Base-by-base conservation (phyloP, 2,113 vertebrate genomes). In the Dasyurus viverrinus region DNA sequence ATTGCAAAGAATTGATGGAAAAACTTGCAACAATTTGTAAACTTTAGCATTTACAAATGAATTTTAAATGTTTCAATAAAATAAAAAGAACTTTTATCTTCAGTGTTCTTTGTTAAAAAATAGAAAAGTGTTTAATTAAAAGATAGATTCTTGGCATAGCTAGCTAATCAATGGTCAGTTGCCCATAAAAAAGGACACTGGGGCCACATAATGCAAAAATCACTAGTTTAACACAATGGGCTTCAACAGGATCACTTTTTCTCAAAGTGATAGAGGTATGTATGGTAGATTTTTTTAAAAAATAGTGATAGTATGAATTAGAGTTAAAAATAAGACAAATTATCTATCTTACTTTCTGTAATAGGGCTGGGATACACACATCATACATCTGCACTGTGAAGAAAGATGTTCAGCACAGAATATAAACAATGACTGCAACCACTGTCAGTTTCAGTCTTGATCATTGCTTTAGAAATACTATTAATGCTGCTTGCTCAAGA, bases 361-460 rank as follows among this genome's bases (percentile, higher is more conserved):
- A 84, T 0, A 42, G 5, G n/a, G n/a, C 68, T 42, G 36, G 16
- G 36, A 84, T 84, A 8, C 68, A 42, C 19, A 84, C 68, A 76
- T 36, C n/a, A 36, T 14, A 76, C 16, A 76, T n/a, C 68, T 76
- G 36, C 68, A 76, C 68, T 22, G 1, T 84, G 68, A 42, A 84
- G 68, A 76, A n/a, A 76, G 68, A 8, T 76, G 68, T 5, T 16
- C 36, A 76, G n/a, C 68, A n/a, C 48, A 98, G 89, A 76, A 98
- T 96, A 84, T 99, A 98, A 0, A 97, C 98, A 90, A 98, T 94
- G 91, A 99, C 98, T 42, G 98, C 98, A 47, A 99, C 98, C 95
- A 98, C 98, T n/a, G 98, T 98, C 98, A 99, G 98, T 96, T 98
- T 99, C 93, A 76, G 98, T 99, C 97, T 99, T 99, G 94, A 98